Evolutionary conservation across 2,113 vertebrate species (phyloP).

Genomic region (Lamprologus lemairii): DNA sequence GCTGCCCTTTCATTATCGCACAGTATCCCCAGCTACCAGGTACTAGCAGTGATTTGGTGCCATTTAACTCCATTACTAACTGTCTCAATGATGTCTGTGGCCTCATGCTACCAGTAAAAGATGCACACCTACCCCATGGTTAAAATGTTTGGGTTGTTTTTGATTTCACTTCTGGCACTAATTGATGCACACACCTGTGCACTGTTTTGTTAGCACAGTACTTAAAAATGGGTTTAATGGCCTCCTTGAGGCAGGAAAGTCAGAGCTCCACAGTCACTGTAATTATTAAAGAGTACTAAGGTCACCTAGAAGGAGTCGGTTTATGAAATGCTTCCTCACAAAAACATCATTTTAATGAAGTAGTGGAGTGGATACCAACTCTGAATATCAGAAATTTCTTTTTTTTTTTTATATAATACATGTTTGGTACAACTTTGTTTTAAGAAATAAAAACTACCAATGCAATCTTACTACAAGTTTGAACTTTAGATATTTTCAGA

Average conservation of each 20-base stretch:
- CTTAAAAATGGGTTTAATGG: constrained; percentile 52
- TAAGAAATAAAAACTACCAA: not conserved
- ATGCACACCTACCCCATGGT: not conserved
- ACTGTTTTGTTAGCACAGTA: constrained; percentile 25
- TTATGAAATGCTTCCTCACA: not conserved
- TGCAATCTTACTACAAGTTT: not conserved
- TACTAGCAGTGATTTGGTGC: not conserved
- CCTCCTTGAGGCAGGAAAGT: constrained; percentile 26
- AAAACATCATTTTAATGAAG: not conserved
- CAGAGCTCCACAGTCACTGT: constrained; percentile 23
- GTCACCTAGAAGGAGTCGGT: constrained; percentile 13
- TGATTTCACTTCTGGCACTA: constrained; percentile 30
- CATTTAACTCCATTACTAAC: constrained; percentile 30
- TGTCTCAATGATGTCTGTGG: constrained; percentile 35
- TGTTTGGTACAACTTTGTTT: not conserved
- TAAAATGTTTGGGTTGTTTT: constrained; percentile 12
- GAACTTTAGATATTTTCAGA: not conserved
- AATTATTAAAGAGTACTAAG: constrained; percentile 48
- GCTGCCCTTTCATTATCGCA: not conserved
- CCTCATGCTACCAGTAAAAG: constrained; percentile 5
- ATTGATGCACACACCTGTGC: constrained; percentile 23
- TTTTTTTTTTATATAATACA: not conserved
- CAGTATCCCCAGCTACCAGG: not conserved
- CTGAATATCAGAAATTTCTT: not conserved
- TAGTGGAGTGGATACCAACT: not conserved